A percentile compares a stretch with the other conserved stretches of the same genome.
phyloP scores from a whole-genome alignment of 2,113 vertebrate species.

The Leucosticte australis region DNA sequence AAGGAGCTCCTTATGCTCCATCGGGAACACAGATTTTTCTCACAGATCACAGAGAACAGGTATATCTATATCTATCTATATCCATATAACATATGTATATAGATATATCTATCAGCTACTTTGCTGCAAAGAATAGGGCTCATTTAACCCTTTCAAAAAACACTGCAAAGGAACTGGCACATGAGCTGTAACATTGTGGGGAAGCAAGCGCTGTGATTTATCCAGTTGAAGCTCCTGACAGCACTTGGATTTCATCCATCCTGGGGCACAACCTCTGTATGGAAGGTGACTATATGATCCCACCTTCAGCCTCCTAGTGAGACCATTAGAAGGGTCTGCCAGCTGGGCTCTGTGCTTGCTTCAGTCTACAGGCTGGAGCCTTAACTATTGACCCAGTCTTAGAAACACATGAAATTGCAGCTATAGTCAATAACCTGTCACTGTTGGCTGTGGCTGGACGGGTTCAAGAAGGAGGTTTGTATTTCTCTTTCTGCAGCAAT shows the following conservation, averaged over 20 bases:
- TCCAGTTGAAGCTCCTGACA: neutral
- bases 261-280: fast-evolving
- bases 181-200: fast-evolving
- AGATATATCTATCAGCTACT: neutral
- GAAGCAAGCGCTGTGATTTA: neutral
- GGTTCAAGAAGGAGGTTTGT: neutral
- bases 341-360: neutral
- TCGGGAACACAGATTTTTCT: neutral
- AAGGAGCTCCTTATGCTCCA: neutral
- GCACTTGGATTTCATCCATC: neutral
- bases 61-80: neutral
- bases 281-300: neutral
- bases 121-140: neutral
- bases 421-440: neutral
- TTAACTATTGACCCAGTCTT: neutral
- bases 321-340: neutral
- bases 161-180: neutral
- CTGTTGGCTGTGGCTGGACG: neutral
- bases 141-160: neutral
- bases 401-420: neutral
- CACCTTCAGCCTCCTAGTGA: neutral
- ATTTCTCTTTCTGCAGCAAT: neutral
- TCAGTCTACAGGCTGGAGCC: neutral
- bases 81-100: neutral
- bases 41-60: neutral